These are phyloP conservation scores for Ectropis grisescens DNA, from an alignment of 1,140 invertebrate genomes.

Conservation along the genomic window DNA sequence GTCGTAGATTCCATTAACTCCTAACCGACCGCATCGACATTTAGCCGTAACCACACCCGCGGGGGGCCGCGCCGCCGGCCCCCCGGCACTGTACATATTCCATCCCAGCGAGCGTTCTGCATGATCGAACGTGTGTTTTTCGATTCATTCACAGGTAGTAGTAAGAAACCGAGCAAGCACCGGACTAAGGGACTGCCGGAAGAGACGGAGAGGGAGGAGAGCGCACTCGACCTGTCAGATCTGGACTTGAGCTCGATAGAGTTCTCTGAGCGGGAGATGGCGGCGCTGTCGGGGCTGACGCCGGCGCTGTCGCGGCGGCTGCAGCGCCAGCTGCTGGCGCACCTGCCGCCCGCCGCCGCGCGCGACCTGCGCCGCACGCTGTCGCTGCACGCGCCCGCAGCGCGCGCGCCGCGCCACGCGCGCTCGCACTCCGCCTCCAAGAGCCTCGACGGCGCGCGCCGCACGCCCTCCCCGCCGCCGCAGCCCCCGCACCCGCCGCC, in stretches of 20 bases:
- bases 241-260: slow-evolving; percentile 75
- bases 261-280: slow-evolving; percentile 75
- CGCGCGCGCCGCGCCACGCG: slow-evolving; percentile 6
- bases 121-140: slow-evolving; percentile 70
- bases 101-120: slow-evolving; percentile 60
- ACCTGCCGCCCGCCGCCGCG: slow-evolving; percentile 74
- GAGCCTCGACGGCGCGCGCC: no score
- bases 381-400: slow-evolving; percentile 57
- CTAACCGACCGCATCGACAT: slow-evolving; percentile 39
- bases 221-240: slow-evolving; percentile 74
- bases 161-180: slow-evolving; percentile 46
- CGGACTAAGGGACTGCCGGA: slow-evolving; percentile 14
- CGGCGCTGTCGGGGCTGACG: slow-evolving; percentile 75
- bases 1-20: slow-evolving; percentile 41
- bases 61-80: no score
- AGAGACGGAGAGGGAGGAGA: slow-evolving; percentile 18
- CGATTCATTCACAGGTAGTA: slow-evolving; percentile 62
- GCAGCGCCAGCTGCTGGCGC: slow-evolving; percentile 74
- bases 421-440: slow-evolving; percentile 4
- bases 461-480: slow-evolving; percentile 1
- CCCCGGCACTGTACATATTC: slow-evolving; percentile 53
- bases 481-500: slow-evolving; percentile 1
- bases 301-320: slow-evolving; percentile 74
- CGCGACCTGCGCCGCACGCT: slow-evolving; percentile 73
- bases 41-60: background rate